Percentiles rank a stretch among this genome's conserved stretches.
These are phyloP conservation scores for Tethya wilhelma DNA, from an alignment of 37 sponge, comb jelly and placozoan genomes.

Conservation along the genomic window DNA sequence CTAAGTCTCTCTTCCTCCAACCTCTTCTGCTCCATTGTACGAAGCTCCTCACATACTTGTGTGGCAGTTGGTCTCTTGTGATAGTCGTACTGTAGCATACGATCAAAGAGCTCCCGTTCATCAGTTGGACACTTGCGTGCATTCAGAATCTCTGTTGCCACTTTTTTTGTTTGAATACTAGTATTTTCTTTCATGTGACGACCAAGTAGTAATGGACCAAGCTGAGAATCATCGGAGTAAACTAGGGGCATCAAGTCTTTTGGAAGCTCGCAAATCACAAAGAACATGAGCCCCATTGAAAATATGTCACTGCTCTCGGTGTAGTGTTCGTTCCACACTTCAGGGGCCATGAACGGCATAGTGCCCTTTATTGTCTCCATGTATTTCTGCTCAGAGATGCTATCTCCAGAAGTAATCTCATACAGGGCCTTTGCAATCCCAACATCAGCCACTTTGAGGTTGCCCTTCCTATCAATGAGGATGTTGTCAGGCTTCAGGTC, in stretches of 20 bases:
- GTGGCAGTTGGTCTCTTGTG: conserved; percentile 6
- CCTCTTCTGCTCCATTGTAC: not conserved
- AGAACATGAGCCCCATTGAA: conserved; percentile 41
- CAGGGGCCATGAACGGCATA: conserved; percentile 48
- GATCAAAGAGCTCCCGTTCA: conserved; percentile 12
- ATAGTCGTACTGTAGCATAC: conserved; percentile 20
- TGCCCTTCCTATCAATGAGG: conserved; percentile 8
- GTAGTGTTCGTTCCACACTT: conserved; percentile 41
- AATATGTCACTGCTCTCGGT: conserved; percentile 37
- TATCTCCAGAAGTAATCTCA: not conserved
- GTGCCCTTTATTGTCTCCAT: conserved; percentile 36
- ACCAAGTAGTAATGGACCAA: not conserved
- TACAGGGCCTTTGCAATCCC: conserved; percentile 31
- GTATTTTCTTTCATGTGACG: not conserved
- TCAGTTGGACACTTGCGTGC: not conserved
- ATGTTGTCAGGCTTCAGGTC: conserved; percentile 30
- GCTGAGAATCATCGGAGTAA: not conserved
- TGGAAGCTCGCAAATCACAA: conserved; percentile 36
- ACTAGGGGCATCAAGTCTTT: conserved; percentile 8
- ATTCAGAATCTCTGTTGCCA: not conserved
- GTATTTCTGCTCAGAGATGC: conserved; percentile 13
- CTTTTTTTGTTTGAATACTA: not conserved
- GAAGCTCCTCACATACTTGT: not conserved
- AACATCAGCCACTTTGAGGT: conserved; percentile 43
- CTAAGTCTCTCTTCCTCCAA: no score